Base-by-base conservation (phyloP, 2,888 invertebrate genomes). In the Neoascia interrupta region DNA sequence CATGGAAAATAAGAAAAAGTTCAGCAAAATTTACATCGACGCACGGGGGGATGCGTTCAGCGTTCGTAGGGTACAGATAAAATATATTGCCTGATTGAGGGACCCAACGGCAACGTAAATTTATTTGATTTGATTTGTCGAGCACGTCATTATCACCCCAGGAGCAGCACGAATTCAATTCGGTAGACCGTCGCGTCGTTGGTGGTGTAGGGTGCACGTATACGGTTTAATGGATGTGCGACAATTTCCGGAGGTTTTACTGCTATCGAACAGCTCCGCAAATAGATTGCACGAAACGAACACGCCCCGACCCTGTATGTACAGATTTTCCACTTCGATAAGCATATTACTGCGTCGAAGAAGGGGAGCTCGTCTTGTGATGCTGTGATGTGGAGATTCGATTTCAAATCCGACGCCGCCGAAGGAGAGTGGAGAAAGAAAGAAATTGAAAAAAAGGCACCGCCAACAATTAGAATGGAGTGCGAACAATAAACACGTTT, bases 41-140 rank as follows among this genome's bases (percentile, higher is more conserved):
- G 11, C 8, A 28, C 45, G 43, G 15, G 8, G 34, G 45, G 43
- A 31, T 70, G 51, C 34, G 37, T 45, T 58, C 19, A 28, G 51
- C 34, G 37, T 45, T 58, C 19, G 31, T 23, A 39, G 31, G 31
- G n/a, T 31, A n/a, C n/a, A 31, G 10, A 31, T 31, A 74, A 34
- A 43, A 18, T 18, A 23, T 21, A 19, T 53, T 51, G 75, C 53
- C 58, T 76, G 76, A 76, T 76, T 76, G 72, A 70, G 64, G 23
- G 53, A 51, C 58, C 58, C 47, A 39, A 49, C 15, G 26, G 21
- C 37, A 19, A 11, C n/a, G 28, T 36, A 39, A 74, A 72, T 72
- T 81, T 81, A 75, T 81, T 83, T 75, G 81, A 83, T 83, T 83
- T 83, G 83, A 82, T 82, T 83, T 83, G 83, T 82, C 81, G 81